A percentile compares a stretch with the other conserved stretches of the same genome.
phyloP scores from a whole-genome alignment of 1,140 invertebrate species.

The Nasonia longicornis region DNA sequence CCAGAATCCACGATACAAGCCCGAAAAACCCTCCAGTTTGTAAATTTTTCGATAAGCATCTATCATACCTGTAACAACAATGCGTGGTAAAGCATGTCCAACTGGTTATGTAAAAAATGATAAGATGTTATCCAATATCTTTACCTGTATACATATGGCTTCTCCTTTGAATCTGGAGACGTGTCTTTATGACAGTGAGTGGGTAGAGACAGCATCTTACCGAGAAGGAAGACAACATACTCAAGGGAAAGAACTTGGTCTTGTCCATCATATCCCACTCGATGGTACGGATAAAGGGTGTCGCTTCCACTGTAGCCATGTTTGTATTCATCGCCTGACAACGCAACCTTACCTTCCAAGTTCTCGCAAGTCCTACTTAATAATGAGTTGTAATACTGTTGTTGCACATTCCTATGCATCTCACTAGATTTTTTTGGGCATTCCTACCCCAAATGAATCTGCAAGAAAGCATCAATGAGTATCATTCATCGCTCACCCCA shows the following conservation, averaged over 20 bases:
- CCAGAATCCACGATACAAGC: conserved; percentile 96
- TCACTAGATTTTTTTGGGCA: conserved; percentile 59
- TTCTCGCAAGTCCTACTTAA: conserved; percentile 43
- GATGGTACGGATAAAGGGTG: conserved; percentile 85
- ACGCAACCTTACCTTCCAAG: conserved; percentile 32
- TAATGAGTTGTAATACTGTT: conserved; percentile 33
- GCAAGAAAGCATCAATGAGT: background rate
- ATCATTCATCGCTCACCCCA: background rate
- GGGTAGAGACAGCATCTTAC: conserved; percentile 94
- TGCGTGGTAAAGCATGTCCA: conserved; percentile 22
- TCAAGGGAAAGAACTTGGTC: conserved; percentile 90
- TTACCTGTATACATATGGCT: conserved; percentile 85
- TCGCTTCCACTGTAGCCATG: conserved; percentile 70
- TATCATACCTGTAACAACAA: conserved; percentile 76
- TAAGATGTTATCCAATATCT: background rate
- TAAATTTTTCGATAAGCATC: conserved; percentile 95
- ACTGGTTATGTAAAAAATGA: background rate
- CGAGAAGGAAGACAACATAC: conserved; percentile 87
- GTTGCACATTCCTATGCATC: conserved; percentile 54
- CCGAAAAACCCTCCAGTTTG: conserved; percentile 85
- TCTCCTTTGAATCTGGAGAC: conserved; percentile 90
- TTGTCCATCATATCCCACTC: conserved; percentile 99
- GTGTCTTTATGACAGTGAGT: conserved; percentile 95
- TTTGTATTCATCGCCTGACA: conserved; percentile 44
- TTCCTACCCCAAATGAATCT: conserved; percentile 54